Percentiles rank a stretch among this genome's conserved stretches.
phyloP scores from a whole-genome alignment of 1,140 invertebrate genomes.

The Eufriesea mexicana region DNA sequence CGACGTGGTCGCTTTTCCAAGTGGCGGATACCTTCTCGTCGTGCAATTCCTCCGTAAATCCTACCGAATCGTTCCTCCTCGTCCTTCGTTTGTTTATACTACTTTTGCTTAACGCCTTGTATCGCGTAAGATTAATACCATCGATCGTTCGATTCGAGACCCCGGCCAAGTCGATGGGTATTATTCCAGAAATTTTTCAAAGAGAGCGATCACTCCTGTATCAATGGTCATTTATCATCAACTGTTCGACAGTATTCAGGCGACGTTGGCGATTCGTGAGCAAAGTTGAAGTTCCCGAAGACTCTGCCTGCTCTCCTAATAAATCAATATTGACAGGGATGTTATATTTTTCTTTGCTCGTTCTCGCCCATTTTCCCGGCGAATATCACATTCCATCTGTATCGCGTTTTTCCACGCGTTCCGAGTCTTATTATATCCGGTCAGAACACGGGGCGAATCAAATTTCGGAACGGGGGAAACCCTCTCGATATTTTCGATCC shows the following conservation, averaged over 20 bases:
- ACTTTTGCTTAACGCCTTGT: background rate
- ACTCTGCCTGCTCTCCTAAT: constrained; percentile 18
- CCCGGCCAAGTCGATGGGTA: background rate
- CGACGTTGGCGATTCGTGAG: background rate
- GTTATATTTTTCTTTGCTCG: constrained; percentile 17
- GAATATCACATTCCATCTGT: constrained; percentile 22
- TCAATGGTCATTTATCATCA: constrained; percentile 44
- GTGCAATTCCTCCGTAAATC: background rate
- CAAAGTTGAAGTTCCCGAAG: constrained; percentile 41
- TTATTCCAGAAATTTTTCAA: constrained; percentile 6
- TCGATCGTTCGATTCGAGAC: background rate
- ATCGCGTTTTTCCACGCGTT: background rate
- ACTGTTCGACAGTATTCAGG: constrained; percentile 27
- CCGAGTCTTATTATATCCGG: background rate
- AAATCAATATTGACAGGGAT: constrained; percentile 49
- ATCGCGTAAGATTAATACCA: background rate
- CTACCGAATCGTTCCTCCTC: too few species aligned
- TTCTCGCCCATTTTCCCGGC: background rate
- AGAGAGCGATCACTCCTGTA: background rate
- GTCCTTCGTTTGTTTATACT: background rate
- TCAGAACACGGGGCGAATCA: background rate
- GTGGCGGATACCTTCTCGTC: too few species aligned
- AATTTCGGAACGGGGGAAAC: background rate
- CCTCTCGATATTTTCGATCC: background rate
- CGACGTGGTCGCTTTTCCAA: background rate